These are phyloP conservation scores for Riptortus pedestris DNA, from an alignment of 1,140 invertebrate species.

Conservation along the genomic window DNA sequence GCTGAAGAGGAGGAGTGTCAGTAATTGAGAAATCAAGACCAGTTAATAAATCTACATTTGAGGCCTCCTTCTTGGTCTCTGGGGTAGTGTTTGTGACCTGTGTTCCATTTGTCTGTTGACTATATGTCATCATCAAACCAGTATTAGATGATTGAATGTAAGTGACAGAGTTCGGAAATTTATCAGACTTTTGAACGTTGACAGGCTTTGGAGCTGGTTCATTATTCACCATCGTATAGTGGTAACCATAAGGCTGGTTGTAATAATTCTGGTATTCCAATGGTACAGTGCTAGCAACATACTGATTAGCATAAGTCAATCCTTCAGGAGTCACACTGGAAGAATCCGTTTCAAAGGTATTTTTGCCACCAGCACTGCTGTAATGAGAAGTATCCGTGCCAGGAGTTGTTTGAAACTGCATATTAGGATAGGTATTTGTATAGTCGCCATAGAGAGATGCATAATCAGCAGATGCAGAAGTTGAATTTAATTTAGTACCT, in stretches of 20 bases:
- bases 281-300: constrained; percentile 7
- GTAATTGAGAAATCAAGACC: constrained; percentile 64
- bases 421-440: constrained; percentile 20
- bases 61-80: constrained; percentile 32
- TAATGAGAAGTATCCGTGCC: constrained; percentile 30
- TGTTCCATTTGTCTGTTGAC: background rate
- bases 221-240: background rate
- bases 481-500: too few species aligned
- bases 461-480: constrained; percentile 10
- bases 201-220: background rate
- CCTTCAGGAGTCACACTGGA: background rate
- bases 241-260: background rate
- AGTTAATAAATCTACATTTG: constrained; percentile 63
- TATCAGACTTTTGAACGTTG: background rate
- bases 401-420: constrained; percentile 30
- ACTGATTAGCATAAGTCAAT: background rate
- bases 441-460: constrained; percentile 16
- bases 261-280: constrained; percentile 6
- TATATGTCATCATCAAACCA: background rate
- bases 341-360: constrained; percentile 10
- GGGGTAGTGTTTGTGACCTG: background rate
- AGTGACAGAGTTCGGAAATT: background rate
- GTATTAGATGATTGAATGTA: constrained; percentile 1
- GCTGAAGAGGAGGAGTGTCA: constrained; percentile 50
- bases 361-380: constrained; percentile 29